A percentile compares a stretch with the other conserved stretches of the same genome.
Conservation (phyloP, 2,888 invertebrate genomes). For the Theretra japonica region DNA sequence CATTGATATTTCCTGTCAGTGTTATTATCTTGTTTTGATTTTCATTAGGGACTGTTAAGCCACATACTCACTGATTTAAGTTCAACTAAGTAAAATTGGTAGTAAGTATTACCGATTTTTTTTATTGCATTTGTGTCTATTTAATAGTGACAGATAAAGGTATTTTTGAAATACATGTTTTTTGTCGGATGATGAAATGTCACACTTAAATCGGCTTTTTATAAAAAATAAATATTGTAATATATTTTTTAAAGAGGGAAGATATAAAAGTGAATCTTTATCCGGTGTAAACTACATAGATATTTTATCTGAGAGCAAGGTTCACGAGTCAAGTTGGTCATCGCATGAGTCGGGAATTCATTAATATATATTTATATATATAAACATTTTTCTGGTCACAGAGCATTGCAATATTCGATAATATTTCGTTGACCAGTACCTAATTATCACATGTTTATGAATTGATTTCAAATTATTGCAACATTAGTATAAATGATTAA, state of each 20-base stretch:
- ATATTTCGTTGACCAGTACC: constrained; percentile 31
- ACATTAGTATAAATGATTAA: background rate
- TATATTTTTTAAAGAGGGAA: background rate
- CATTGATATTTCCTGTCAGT: too few species aligned
- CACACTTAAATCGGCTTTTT: too few species aligned
- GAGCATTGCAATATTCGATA: constrained; percentile 42
- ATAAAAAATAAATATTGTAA: too few species aligned
- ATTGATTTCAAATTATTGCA: constrained; percentile 16
- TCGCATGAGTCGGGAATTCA: constrained; percentile 16
- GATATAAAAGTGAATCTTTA: background rate
- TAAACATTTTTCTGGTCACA: constrained; percentile 28
- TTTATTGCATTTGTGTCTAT: too few species aligned
- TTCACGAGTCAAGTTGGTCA: constrained; percentile 25
- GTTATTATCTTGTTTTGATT: too few species aligned
- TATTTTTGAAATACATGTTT: too few species aligned
- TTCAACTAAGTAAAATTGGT: too few species aligned
- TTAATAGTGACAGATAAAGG: too few species aligned
- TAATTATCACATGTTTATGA: constrained; percentile 26
- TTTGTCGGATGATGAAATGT: too few species aligned
- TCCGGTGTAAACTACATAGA: constrained; percentile 25
- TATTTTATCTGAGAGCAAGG: constrained; percentile 24
- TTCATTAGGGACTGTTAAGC: too few species aligned
- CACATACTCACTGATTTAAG: too few species aligned
- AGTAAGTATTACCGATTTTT: too few species aligned
- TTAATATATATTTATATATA: constrained; percentile 3